A percentile compares a stretch with the other conserved stretches of the same genome.
phyloP scores from a whole-genome alignment of 2,888 invertebrate genomes.

The Brenthis ino region DNA sequence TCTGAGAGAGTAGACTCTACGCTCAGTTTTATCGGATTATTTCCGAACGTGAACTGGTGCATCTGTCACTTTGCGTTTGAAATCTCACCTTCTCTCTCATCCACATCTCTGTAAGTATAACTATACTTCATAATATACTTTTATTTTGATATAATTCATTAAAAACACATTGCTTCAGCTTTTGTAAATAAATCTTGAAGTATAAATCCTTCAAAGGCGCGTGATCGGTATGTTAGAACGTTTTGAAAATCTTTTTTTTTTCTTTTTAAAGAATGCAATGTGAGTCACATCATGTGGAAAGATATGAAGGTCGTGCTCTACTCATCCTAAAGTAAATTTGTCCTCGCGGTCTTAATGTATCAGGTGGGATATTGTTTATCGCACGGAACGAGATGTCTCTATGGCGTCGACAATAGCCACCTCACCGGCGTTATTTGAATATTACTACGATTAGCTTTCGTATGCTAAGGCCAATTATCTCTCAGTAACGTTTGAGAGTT shows the following conservation, averaged over 20 bases:
- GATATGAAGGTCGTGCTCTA: conserved; percentile 47
- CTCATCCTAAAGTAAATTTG: conserved; percentile 61
- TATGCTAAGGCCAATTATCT: conserved; percentile 35
- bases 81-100: conserved; percentile 1
- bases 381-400: conserved; percentile 33
- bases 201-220: conserved; percentile 40
- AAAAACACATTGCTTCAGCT: conserved; percentile 25
- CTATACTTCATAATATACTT: conserved; percentile 3
- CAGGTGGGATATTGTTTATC: conserved; percentile 63
- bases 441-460: conserved; percentile 27
- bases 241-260: conserved; percentile 43
- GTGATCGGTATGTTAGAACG: conserved; percentile 45
- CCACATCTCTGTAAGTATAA: conserved; percentile 25
- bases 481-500: conserved; percentile 8
- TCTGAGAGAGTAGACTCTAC: conserved; percentile 57
- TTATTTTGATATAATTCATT: background rate
- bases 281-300: conserved; percentile 46
- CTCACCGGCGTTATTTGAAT: conserved; percentile 22
- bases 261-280: conserved; percentile 41
- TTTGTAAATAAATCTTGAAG: conserved; percentile 36
- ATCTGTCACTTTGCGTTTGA: conserved; percentile 31
- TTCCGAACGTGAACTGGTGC: conserved; percentile 44
- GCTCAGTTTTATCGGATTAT: conserved; percentile 41
- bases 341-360: conserved; percentile 62
- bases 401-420: conserved; percentile 20